Percentiles rank a stretch among this genome's conserved stretches.
Evolutionary conservation across 2,888 invertebrate genomes (phyloP).

Genomic region (Ramazzottius varieornatus): DNA sequence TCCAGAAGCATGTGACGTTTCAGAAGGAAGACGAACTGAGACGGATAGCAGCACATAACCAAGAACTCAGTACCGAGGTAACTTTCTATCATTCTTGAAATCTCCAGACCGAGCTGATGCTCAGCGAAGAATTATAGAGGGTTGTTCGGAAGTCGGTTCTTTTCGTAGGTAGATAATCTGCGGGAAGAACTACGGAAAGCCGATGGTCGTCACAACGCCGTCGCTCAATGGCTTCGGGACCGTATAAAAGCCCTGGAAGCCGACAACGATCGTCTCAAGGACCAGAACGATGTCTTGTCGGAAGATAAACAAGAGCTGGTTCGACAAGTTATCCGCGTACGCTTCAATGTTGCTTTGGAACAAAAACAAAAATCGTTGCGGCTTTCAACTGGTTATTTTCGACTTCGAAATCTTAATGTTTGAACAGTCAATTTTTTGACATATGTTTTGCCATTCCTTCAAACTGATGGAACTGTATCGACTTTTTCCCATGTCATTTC

Average conservation of each 20-base stretch:
- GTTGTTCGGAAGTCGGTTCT: not conserved
- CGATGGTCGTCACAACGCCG: slow-evolving; percentile 17
- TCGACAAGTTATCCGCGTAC: not conserved
- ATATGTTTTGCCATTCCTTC: no score
- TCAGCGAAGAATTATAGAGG: not conserved
- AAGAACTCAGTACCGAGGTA: not conserved
- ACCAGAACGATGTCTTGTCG: slow-evolving; percentile 19
- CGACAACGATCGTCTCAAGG: slow-evolving; percentile 20
- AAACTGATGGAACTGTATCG: no score
- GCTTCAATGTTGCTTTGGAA: no score
- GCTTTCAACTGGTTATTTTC: no score
- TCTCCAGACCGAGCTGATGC: not conserved
- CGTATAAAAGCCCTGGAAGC: slow-evolving; percentile 18
- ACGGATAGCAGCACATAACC: not conserved
- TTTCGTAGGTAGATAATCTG: not conserved
- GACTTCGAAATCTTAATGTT: no score
- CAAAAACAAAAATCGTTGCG: no score
- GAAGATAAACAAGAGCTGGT: slow-evolving; percentile 16
- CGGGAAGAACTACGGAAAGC: not conserved
- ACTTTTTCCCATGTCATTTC: no score
- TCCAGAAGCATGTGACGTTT: not conserved
- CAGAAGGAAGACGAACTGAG: not conserved
- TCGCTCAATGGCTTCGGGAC: slow-evolving; percentile 16
- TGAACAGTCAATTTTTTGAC: no score
- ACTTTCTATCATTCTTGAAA: not conserved